Evolutionary conservation across 2,888 invertebrate genomes (phyloP), one percentile per base, ranked within the genome.

Genomic region (Trimorus sp.): DNA sequence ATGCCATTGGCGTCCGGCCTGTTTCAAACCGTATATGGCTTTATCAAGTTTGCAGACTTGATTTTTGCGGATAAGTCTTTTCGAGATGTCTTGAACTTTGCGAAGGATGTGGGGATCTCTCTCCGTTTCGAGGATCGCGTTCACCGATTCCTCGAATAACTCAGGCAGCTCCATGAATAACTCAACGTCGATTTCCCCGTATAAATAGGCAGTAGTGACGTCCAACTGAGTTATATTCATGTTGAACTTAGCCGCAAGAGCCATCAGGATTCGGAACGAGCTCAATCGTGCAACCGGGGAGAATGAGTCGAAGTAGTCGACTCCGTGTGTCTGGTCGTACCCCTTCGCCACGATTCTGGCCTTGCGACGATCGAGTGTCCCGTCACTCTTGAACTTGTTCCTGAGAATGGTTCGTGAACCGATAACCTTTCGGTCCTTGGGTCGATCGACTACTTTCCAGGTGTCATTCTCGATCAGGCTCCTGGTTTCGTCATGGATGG

Each of bases 301-400:
- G 15, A 75, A 85, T 9, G 81, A 81, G n/a, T 83, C 75, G 26
- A 79, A 42, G 51, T 77, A 85, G 54, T 85, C 77, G 12, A 84
- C 53, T 0, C 84, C 81, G 15, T 74, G 83, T 36, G 75, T 77
- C 54, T 86, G 82, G n/a, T 76, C 45, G 53, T 82, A 86, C 0
- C 80, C 84, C 66, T 70, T 69, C 9, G 84, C 85, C 5, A 86
- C 84, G 0, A 84, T 49, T 48, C 86, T 54, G 8, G 85, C 83
- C 63, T 84, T 84, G 59, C 77, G 69, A 40, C 74, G 62, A 42
- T 80, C 81, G n/a, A 84, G 56, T 11, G 66, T 59, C 8, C 82
- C 83, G 15, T 82, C 66, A 1, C 77, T 26, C 2, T 69, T 58
- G 45, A 73, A 82, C 15, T 84, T 79, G 51, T 83, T 81, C 7